Conservation (phyloP, 2,797 vertebrate genomes). For the Potorous gilbertii region DNA sequence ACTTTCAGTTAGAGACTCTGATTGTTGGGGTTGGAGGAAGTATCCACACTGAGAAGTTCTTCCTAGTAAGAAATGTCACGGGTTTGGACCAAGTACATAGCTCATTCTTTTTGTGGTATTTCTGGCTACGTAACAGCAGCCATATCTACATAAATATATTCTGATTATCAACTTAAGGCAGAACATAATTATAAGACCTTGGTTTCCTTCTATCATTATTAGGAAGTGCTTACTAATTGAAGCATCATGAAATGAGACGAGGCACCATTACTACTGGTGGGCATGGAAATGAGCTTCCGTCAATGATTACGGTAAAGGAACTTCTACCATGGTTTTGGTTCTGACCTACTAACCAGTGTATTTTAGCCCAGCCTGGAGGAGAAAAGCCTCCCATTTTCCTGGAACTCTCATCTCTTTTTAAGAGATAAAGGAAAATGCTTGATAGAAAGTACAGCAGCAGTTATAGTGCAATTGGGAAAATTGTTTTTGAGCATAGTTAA, state of each 20-base stretch:
- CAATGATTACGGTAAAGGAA: neutral
- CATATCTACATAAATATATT: slow-evolving; percentile 40
- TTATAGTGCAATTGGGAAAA: slow-evolving; percentile 42
- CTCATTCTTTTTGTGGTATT: slow-evolving; percentile 35
- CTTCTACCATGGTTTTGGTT: slow-evolving; percentile 9
- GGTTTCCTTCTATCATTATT: neutral
- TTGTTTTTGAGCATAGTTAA: neutral
- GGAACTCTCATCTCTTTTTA: slow-evolving; percentile 33
- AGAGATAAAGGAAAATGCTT: slow-evolving; percentile 25
- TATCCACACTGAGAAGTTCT: neutral
- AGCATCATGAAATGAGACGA: neutral
- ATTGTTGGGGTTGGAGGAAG: neutral
- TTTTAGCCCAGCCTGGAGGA: slow-evolving; percentile 9
- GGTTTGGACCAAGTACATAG: neutral
- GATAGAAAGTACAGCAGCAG: neutral
- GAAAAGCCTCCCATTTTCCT: slow-evolving; percentile 2
- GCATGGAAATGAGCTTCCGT: slow-evolving; percentile 6
- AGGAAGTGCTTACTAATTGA: neutral
- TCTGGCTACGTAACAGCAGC: slow-evolving; percentile 29
- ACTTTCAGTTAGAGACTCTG: neutral
- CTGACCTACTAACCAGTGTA: neutral
- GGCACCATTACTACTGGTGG: slow-evolving; percentile 5
- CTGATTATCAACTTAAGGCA: slow-evolving; percentile 35
- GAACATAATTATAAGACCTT: slow-evolving; percentile 14
- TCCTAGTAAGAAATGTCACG: neutral